Base-by-base conservation (phyloP, 2,888 invertebrate genomes). In the Erebia palarica region DNA sequence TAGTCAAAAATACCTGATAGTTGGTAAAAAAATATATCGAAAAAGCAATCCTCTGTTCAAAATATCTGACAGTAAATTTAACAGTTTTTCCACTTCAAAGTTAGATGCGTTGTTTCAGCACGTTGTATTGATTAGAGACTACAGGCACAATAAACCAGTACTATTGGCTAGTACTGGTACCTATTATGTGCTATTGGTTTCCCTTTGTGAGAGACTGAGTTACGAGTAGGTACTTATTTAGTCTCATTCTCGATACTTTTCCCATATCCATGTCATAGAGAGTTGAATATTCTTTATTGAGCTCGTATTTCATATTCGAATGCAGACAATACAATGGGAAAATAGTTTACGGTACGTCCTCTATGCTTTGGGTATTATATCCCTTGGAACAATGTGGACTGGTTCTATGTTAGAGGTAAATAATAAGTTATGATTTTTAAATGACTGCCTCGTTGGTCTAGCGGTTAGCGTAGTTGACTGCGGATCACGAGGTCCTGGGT, bases 111-210 rank as follows among this genome's bases (percentile, higher is more conserved):
- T 16, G 57, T 57, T 66, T 57, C 57, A 44, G 21, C 47, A 16
- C 21, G 21, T 47, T 66, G 57, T 66, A 66, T 66, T 66, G 66
- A 66, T 66, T 66, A 66, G 57, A 66, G 66, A 66, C 66, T 57
- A 55, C 21, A 18, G 18, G 44, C 10, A 66, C 44, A 58, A 36
- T 42, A 65, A 16, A 55, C 18, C 42, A 42, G 55, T 42, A 47
- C 21, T 16, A 44, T 42, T 21, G 21, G 44, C 57, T 66, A 21
- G 21, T 21, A 21, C 21, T 21, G 3, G 1, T 21, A 21, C 1
- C 21, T 21, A 21, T 21, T 21, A 1, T 21, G 21, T 21, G 21
- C 21, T 21, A 27, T 27, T 27, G 27, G 27, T 55, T 66, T 55
- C n/a, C 42, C 16, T 66, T 44, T 57, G 57, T 66, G 21, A 47